These are phyloP conservation scores for Notothenia coriiceps DNA, from an alignment of 2,113 vertebrate species.

Conservation along the genomic window DNA sequence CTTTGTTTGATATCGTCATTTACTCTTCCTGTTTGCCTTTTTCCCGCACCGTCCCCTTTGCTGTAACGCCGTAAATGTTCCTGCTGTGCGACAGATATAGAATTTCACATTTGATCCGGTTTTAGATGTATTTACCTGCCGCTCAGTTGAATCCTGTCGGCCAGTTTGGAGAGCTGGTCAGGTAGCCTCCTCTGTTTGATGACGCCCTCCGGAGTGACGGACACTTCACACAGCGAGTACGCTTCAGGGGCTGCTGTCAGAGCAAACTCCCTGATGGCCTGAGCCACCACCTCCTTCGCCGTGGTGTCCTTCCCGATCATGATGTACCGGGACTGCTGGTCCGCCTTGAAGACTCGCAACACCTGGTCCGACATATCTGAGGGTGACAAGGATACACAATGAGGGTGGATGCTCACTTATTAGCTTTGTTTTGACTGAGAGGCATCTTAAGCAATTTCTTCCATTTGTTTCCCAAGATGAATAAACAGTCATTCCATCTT, in stretches of 20 bases:
- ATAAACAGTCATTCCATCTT: background rate
- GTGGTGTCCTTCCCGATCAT: conserved; percentile 99
- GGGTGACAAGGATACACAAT: background rate
- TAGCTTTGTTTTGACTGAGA: background rate
- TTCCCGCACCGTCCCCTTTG: too few relatives aligned
- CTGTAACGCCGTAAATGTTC: too few relatives aligned
- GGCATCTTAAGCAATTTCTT: background rate
- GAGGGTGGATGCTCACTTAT: background rate
- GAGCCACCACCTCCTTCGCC: conserved; percentile 95
- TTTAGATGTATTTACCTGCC: conserved; percentile 86
- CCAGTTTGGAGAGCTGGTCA: conserved; percentile 97
- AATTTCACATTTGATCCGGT: background rate
- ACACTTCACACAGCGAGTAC: conserved; percentile 96
- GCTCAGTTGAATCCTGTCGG: conserved; percentile 96
- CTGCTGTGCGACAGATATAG: too few relatives aligned
- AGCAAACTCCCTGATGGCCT: conserved; percentile 96
- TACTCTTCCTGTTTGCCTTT: too few relatives aligned
- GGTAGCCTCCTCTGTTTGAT: conserved; percentile 97
- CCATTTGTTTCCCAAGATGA: background rate
- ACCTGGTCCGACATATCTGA: conserved; percentile 97
- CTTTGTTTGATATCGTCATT: too few relatives aligned
- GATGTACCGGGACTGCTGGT: conserved; percentile 98
- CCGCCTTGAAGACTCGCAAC: conserved; percentile 95
- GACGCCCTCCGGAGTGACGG: conserved; percentile 96
- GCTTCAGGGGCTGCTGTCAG: conserved; percentile 92